A percentile compares a stretch with the other conserved stretches of the same genome.
These are phyloP conservation scores for Hecatera dysodea DNA, from an alignment of 2,888 invertebrate genomes.

Conservation along the genomic window DNA sequence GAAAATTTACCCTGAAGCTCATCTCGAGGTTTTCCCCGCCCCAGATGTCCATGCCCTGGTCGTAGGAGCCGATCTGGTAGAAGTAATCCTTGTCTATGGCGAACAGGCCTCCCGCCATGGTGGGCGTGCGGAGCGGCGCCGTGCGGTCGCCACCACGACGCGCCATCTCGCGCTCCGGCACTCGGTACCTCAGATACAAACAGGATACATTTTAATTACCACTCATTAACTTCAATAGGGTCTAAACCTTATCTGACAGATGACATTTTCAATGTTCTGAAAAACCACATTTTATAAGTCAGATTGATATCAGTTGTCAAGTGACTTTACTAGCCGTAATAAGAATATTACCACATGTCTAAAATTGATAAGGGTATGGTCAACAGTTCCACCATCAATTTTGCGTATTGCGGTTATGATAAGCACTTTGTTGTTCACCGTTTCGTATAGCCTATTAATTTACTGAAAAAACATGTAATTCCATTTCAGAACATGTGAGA, in stretches of 20 bases:
- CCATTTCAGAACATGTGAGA: too few species aligned
- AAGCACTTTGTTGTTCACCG: neutral
- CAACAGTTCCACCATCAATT: conserved; percentile 19
- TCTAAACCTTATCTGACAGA: conserved; percentile 3
- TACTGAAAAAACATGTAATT: too few species aligned
- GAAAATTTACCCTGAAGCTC: conserved; percentile 95
- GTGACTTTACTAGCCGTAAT: conserved; percentile 27
- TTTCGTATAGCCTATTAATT: too few species aligned
- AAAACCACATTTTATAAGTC: conserved; percentile 12
- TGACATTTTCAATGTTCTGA: neutral
- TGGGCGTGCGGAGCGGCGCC: conserved; percentile 97
- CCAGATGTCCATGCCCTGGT: conserved; percentile 99
- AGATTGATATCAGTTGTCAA: conserved; percentile 13
- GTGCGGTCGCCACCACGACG: conserved; percentile 98
- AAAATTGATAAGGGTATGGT: conserved; percentile 14
- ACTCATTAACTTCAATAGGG: conserved; percentile 14
- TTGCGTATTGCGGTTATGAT: conserved; percentile 1
- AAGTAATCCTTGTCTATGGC: conserved; percentile 99
- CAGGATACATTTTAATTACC: conserved; percentile 13
- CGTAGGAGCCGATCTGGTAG: conserved; percentile 99
- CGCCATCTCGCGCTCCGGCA: conserved; percentile 99
- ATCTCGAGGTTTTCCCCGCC: conserved; percentile 99
- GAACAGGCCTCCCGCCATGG: conserved; percentile 99
- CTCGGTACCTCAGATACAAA: conserved; percentile 94
- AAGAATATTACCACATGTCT: conserved; percentile 10